These are phyloP conservation scores for Macrochelys suwanniensis DNA, from an alignment of 2,797 vertebrate genomes.

Conservation along the genomic window DNA sequence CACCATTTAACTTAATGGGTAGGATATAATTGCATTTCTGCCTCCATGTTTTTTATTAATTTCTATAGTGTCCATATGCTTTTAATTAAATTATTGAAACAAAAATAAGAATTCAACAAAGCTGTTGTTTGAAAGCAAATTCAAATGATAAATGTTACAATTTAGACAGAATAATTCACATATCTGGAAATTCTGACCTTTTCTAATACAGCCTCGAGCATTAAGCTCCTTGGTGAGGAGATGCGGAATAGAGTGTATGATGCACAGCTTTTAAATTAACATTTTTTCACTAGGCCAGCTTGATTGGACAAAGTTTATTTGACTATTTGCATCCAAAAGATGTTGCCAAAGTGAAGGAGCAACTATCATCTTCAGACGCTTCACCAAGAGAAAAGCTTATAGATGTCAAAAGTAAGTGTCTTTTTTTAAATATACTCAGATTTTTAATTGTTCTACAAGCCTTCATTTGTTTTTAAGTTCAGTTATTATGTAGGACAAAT, in stretches of 20 bases:
- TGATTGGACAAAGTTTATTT: slow-evolving; percentile 95
- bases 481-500: neutral
- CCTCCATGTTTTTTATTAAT: neutral
- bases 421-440: neutral
- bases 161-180: neutral
- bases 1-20: neutral
- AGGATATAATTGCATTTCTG: neutral
- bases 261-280: neutral
- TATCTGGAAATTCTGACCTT: neutral
- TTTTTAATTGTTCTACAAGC: neutral
- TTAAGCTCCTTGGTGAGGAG: neutral
- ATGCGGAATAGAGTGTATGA: neutral
- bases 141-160: neutral
- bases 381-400: slow-evolving; percentile 90
- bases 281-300: slow-evolving; percentile 83
- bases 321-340: slow-evolving; percentile 97
- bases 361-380: slow-evolving; percentile 91
- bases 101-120: neutral
- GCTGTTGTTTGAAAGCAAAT: neutral
- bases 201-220: neutral
- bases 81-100: neutral
- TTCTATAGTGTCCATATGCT: neutral
- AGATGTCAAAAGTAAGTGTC: slow-evolving; percentile 92
- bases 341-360: slow-evolving; percentile 97
- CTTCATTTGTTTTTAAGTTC: neutral